A percentile compares a stretch with the other conserved stretches of the same genome.
phyloP scores from a whole-genome alignment of 2,888 invertebrate genomes.

The Macroteleia sp. region DNA sequence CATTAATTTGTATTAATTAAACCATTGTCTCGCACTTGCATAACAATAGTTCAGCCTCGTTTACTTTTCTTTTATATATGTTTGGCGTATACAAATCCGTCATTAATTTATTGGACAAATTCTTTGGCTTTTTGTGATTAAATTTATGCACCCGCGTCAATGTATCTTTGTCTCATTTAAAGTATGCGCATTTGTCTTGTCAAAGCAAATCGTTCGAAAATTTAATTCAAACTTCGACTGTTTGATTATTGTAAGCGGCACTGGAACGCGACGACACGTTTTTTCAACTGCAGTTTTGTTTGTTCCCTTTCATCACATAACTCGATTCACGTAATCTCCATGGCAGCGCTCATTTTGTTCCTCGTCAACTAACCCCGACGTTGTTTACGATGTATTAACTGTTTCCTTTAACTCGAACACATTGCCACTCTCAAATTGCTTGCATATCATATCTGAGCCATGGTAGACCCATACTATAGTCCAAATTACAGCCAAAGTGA shows the following conservation, averaged over 20 bases:
- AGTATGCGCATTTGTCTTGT: neutral
- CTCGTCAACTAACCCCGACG: slow-evolving; percentile 29
- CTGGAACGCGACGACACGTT: neutral
- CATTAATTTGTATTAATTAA: slow-evolving; percentile 3
- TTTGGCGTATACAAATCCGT: slow-evolving; percentile 15
- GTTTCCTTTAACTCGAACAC: slow-evolving; percentile 78
- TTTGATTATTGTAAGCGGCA: neutral
- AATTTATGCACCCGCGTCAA: neutral
- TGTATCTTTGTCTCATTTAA: slow-evolving; percentile 19
- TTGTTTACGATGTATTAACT: slow-evolving; percentile 57
- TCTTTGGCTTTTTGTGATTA: slow-evolving; percentile 21
- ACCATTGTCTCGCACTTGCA: slow-evolving; percentile 8
- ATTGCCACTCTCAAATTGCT: slow-evolving; percentile 87
- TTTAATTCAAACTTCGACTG: neutral
- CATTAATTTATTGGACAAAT: slow-evolving; percentile 9
- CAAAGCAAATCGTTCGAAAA: slow-evolving; percentile 11
- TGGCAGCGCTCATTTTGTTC: slow-evolving; percentile 23
- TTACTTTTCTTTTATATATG: neutral
- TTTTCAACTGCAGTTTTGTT: neutral
- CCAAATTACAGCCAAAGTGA: slow-evolving; percentile 78
- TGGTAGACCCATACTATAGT: slow-evolving; percentile 81
- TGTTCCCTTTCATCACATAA: neutral
- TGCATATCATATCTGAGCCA: slow-evolving; percentile 87
- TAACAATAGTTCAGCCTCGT: neutral
- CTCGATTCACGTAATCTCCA: slow-evolving; percentile 16